A percentile compares a stretch with the other conserved stretches of the same genome.
Evolutionary conservation across 2,888 invertebrate genomes (phyloP).

Genomic region (Heliconius cydno): DNA sequence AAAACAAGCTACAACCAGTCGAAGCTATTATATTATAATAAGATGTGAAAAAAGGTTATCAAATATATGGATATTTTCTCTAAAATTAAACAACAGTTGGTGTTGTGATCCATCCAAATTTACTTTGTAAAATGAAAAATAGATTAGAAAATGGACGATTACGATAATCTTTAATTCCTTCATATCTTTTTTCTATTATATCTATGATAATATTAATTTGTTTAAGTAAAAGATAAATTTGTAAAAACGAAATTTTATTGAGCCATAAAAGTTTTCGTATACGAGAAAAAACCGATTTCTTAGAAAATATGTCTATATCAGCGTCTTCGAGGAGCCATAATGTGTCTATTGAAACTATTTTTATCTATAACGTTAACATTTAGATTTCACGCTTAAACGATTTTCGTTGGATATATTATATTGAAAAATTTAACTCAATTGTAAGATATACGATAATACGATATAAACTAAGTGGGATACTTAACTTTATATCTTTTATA

Average conservation of each 20-base stretch:
- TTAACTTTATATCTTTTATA: neutral
- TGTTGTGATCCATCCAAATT: neutral
- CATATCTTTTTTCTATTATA: neutral
- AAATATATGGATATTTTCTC: neutral
- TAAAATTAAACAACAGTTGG: neutral
- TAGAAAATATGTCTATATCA: constrained; percentile 1
- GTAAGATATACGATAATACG: neutral
- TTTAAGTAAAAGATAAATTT: neutral
- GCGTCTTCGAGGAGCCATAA: neutral
- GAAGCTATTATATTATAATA: constrained; percentile 13
- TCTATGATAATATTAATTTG: neutral
- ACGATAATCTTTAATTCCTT: neutral
- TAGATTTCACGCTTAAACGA: constrained; percentile 9
- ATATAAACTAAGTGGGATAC: neutral
- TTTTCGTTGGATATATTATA: neutral
- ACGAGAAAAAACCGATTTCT: neutral
- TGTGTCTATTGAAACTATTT: constrained; percentile 13
- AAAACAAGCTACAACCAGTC: constrained; percentile 13
- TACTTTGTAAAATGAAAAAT: neutral
- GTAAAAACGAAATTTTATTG: neutral
- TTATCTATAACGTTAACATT: constrained; percentile 5
- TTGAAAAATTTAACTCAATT: constrained; percentile 1
- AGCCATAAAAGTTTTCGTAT: neutral
- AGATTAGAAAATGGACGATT: neutral
- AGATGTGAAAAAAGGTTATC: constrained; percentile 10